phyloP scores from a whole-genome alignment of 1,140 invertebrate genomes.

The Galleria mellonella region DNA sequence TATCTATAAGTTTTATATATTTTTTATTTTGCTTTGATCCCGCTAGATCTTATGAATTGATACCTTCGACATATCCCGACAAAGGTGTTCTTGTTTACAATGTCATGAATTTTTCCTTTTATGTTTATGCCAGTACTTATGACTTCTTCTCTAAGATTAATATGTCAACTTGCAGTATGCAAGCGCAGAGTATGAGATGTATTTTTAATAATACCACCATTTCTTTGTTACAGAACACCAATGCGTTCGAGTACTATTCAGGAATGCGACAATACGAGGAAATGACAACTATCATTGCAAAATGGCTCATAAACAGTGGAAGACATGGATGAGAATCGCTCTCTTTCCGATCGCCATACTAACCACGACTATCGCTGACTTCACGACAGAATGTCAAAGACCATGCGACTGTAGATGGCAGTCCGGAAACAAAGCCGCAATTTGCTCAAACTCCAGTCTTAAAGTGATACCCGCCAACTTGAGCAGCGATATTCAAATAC shows the following conservation, averaged over 20 bases:
- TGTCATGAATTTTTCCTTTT: constrained; percentile 14
- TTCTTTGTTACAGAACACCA: constrained; percentile 57
- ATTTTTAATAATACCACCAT: not conserved
- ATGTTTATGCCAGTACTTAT: not conserved
- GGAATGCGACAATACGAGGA: constrained; percentile 55
- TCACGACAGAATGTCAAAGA: constrained; percentile 66
- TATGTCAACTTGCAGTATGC: not conserved
- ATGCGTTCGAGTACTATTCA: constrained; percentile 46
- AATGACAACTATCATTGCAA: constrained; percentile 61
- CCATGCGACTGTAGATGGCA: constrained; percentile 87
- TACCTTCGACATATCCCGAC: not conserved
- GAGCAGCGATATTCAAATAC: constrained; percentile 83
- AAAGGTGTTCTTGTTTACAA: constrained; percentile 15
- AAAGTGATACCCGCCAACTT: constrained; percentile 81
- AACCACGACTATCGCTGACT: constrained; percentile 49
- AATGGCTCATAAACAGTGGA: constrained; percentile 66
- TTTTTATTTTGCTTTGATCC: no score
- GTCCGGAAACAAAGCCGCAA: constrained; percentile 87
- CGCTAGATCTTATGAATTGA: not conserved
- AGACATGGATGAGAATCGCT: constrained; percentile 58
- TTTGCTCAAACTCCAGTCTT: constrained; percentile 81
- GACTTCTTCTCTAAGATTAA: constrained; percentile 1
- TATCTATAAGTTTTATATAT: not conserved
- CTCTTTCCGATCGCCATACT: constrained; percentile 34
- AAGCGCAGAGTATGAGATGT: no score